These are phyloP conservation scores for Petrophora chlorosata DNA, from an alignment of 2,888 invertebrate genomes.

Conservation along the genomic window DNA sequence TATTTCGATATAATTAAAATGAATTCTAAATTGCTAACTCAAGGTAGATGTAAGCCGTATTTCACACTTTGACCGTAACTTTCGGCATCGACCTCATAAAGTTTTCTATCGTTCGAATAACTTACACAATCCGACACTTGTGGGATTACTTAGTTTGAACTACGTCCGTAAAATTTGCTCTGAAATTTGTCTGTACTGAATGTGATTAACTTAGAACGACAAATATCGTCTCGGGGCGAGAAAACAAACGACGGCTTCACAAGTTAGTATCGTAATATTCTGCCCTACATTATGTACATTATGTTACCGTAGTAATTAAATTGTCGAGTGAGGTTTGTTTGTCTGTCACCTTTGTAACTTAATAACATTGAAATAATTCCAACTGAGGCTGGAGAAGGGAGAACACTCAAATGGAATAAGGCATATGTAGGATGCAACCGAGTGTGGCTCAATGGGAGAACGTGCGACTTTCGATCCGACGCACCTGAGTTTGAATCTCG, in stretches of 20 bases:
- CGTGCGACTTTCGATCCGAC: too few relatives aligned
- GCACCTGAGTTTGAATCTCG: too few relatives aligned
- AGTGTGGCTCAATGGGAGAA: too few relatives aligned
- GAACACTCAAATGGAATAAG: background rate
- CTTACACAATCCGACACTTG: constrained; percentile 61
- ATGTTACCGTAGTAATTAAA: constrained; percentile 17
- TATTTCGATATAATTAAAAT: too few relatives aligned
- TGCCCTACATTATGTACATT: constrained; percentile 22
- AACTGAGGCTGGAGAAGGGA: background rate
- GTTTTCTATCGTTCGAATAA: constrained; percentile 55
- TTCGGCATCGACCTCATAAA: too few relatives aligned
- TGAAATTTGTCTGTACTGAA: constrained; percentile 55
- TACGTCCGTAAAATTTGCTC: constrained; percentile 52
- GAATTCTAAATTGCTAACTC: too few relatives aligned
- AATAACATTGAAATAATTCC: constrained; percentile 12
- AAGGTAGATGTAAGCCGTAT: too few relatives aligned
- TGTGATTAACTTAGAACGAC: constrained; percentile 58
- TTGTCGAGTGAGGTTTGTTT: constrained; percentile 14
- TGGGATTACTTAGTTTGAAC: constrained; percentile 54
- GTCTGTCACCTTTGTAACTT: constrained; percentile 18
- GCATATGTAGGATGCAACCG: too few relatives aligned
- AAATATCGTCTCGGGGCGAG: constrained; percentile 45
- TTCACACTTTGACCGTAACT: too few relatives aligned
- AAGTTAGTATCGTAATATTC: constrained; percentile 43
- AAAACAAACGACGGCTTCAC: constrained; percentile 52